A percentile compares a stretch with the other conserved stretches of the same genome.
Conservation (phyloP, 2,888 invertebrate species). For the Prosopocoilus inquinatus region DNA sequence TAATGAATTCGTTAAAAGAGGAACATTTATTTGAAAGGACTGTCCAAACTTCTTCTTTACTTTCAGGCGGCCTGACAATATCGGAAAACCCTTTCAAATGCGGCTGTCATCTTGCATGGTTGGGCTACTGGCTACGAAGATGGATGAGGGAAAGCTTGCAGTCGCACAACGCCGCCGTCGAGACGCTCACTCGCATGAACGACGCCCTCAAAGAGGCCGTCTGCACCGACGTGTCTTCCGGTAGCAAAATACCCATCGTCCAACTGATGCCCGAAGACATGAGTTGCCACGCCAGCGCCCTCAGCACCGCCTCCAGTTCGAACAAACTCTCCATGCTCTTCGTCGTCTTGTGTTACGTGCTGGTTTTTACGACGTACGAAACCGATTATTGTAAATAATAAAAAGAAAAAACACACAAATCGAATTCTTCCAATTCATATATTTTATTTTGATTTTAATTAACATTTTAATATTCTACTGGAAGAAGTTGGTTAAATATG, state of each 20-base stretch:
- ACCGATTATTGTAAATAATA: too few relatives aligned
- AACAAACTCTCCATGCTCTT: constrained; percentile 38
- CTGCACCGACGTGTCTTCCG: constrained; percentile 65
- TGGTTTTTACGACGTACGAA: constrained; percentile 22
- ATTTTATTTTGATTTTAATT: too few relatives aligned
- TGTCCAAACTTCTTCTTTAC: neutral
- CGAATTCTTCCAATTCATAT: too few relatives aligned
- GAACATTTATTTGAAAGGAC: too few relatives aligned
- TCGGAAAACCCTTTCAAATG: constrained; percentile 83
- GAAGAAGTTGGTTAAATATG: too few relatives aligned
- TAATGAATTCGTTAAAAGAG: too few relatives aligned
- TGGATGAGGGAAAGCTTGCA: constrained; percentile 86
- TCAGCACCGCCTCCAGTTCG: constrained; percentile 55
- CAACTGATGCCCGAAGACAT: constrained; percentile 77
- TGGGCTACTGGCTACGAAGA: constrained; percentile 84
- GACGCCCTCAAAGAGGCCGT: constrained; percentile 64
- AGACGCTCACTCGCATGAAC: constrained; percentile 50
- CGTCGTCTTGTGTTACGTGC: constrained; percentile 31
- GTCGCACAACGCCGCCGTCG: constrained; percentile 61
- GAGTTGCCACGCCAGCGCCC: constrained; percentile 82
- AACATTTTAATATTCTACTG: too few relatives aligned
- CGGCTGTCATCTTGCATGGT: constrained; percentile 86
- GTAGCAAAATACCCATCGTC: constrained; percentile 65
- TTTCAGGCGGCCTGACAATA: constrained; percentile 76
- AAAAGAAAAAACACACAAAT: too few relatives aligned